Conservation (phyloP, 2,113 vertebrate genomes). For the Xiphophorus hellerii region DNA sequence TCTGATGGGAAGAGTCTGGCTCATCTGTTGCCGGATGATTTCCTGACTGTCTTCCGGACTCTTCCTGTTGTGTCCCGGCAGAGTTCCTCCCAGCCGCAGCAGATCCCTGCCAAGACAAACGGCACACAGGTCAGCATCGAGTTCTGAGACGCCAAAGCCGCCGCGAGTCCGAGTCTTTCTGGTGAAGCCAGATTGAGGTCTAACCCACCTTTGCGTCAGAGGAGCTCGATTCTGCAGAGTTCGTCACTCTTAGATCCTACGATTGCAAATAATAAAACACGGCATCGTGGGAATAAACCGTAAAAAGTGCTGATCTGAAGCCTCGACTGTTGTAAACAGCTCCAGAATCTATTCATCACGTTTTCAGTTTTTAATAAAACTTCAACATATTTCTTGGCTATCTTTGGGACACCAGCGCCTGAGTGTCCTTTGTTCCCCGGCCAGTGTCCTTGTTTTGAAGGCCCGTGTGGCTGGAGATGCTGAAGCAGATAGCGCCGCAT, state of each 20-base stretch:
- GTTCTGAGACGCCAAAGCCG: slow-evolving; percentile 43
- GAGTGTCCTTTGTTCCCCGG: slow-evolving; percentile 59
- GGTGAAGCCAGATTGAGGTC: slow-evolving; percentile 26
- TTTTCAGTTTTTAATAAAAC: slow-evolving; percentile 66
- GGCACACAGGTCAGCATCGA: slow-evolving; percentile 46
- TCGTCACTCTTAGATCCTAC: slow-evolving; percentile 8
- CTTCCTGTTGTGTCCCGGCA: slow-evolving; percentile 84
- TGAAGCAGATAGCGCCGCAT: slow-evolving; percentile 56
- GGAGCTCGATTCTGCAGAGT: slow-evolving; percentile 23
- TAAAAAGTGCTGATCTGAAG: slow-evolving; percentile 43
- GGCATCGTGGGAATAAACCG: slow-evolving; percentile 8
- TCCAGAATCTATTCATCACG: slow-evolving; percentile 55
- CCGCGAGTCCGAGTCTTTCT: slow-evolving; percentile 29
- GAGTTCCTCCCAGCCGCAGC: slow-evolving; percentile 80
- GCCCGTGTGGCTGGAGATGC: slow-evolving; percentile 57
- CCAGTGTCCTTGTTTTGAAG: slow-evolving; percentile 63
- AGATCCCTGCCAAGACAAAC: slow-evolving; percentile 76
- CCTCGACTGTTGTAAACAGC: slow-evolving; percentile 31
- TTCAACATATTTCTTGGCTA: slow-evolving; percentile 48
- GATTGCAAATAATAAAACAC: slow-evolving; percentile 29
- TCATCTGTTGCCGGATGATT: slow-evolving; percentile 81
- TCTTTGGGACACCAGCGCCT: slow-evolving; percentile 27
- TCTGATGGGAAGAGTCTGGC: slow-evolving; percentile 82
- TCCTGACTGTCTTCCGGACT: slow-evolving; percentile 78
- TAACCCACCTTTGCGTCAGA: slow-evolving; percentile 31